phyloP scores from a whole-genome alignment of 2,797 vertebrate species.

The Coreius guichenoti region DNA sequence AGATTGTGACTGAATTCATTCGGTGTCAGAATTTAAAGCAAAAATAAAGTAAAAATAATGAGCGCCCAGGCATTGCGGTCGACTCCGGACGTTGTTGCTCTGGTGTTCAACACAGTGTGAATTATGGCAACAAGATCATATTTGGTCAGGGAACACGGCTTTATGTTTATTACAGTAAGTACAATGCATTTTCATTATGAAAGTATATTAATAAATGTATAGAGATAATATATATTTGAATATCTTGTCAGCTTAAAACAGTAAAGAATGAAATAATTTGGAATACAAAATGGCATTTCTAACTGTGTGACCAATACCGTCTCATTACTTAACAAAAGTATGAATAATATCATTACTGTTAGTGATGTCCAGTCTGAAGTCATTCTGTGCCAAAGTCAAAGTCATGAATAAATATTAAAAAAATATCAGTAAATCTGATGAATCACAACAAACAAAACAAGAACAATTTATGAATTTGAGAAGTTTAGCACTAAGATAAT shows the following conservation, averaged over 20 bases:
- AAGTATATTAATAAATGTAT: not conserved
- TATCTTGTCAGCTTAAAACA: not conserved
- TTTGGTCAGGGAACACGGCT: conserved; percentile 48
- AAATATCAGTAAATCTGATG: not conserved
- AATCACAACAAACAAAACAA: not conserved
- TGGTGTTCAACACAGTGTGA: conserved; percentile 45
- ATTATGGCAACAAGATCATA: conserved; percentile 42
- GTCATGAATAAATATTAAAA: not conserved
- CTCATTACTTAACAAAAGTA: not conserved
- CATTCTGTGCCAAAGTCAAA: not conserved
- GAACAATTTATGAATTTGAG: too few relatives aligned
- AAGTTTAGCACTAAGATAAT: not conserved
- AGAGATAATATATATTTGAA: not conserved
- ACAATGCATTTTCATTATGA: not conserved
- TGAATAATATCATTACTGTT: not conserved
- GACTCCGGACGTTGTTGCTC: conserved; percentile 24
- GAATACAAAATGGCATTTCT: not conserved
- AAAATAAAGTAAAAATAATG: not conserved
- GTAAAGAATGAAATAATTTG: not conserved
- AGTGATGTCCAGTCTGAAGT: not conserved
- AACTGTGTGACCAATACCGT: not conserved
- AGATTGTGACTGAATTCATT: not conserved
- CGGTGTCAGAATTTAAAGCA: not conserved
- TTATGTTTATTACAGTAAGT: conserved; percentile 47
- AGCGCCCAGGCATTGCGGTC: not conserved